A percentile compares a stretch with the other conserved stretches of the same genome.
These are phyloP conservation scores for Pemphredon lugubris DNA, from an alignment of 2,888 invertebrate genomes.

Conservation along the genomic window DNA sequence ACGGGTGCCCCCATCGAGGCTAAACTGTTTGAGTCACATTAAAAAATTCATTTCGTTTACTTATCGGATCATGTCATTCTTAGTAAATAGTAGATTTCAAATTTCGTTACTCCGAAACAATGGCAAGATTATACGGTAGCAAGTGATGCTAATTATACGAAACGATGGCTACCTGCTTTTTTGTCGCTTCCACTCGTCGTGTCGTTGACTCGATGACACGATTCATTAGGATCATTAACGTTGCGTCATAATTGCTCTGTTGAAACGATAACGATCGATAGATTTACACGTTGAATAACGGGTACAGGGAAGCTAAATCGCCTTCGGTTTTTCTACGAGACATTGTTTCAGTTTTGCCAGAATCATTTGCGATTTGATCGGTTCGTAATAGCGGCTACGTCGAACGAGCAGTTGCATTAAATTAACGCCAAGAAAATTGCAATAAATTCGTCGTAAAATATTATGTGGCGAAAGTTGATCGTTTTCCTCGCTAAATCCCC, in stretches of 20 bases:
- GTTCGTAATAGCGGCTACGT: not conserved
- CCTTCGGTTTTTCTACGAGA: not conserved
- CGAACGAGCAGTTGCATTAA: not conserved
- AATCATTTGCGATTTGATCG: not conserved
- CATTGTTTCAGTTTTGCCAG: not conserved
- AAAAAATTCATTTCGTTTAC: no score
- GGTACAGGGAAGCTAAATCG: conserved; percentile 15
- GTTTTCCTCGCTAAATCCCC: conserved; percentile 33
- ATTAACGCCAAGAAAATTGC: not conserved
- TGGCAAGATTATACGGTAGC: conserved; percentile 14
- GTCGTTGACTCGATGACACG: conserved; percentile 63
- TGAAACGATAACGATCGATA: conserved; percentile 50
- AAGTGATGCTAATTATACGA: conserved; percentile 37
- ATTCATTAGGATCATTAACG: conserved; percentile 61
- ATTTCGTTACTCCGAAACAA: conserved; percentile 24
- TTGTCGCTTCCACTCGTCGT: conserved; percentile 31
- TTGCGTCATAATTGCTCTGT: conserved; percentile 55
- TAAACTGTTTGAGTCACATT: no score
- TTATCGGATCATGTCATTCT: no score
- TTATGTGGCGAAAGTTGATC: not conserved
- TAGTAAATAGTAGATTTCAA: no score
- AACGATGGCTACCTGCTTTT: conserved; percentile 53
- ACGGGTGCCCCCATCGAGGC: no score
- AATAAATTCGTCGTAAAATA: conserved; percentile 7
- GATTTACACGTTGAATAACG: conserved; percentile 45